Base-by-base conservation (phyloP, 2,888 invertebrate species). In the Euplexia lucipara region DNA sequence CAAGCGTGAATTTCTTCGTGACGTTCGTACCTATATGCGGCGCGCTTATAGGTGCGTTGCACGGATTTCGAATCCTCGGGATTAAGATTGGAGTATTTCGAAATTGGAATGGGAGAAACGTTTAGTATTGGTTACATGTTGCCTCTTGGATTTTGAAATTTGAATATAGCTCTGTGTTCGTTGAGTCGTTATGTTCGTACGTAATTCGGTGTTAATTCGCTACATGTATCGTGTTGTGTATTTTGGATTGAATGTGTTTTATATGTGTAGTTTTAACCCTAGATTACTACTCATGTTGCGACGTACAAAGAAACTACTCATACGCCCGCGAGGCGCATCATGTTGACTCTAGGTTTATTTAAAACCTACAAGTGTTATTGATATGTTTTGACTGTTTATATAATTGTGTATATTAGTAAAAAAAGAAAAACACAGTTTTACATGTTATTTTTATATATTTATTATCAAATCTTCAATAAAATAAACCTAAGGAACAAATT, bases 61-160 rank as follows among this genome's bases (percentile, higher is more conserved):
- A 57, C 47, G 52, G 42, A 41, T 73, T 70, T 58, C 53, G 16
- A 45, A 59, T 73, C n/a, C 16, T 42, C 41, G 35, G 42, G 61
- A 70, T 66, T 70, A 70, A 70, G 48, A 56, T 45, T 56, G n/a
- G 32, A 37, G 70, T 42, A 70, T 70, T 66, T 49, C 44, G 52
- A 47, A 48, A 62, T 57, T 37, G 14, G 51, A 57, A 57, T 41
- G 42, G 22, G 10, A 26, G 42, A 16, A 51, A 44, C 70, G 75
- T 54, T 52, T 42, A 48, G 45, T 41, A 48, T 62, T 41, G 37
- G 52, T 51, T 39, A 51, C 41, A 26, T 20, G 41, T 16, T 41
- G 26, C 18, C 68, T 59, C 48, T 39, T 48, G n/a, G n/a, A 44
- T 73, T 65, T 37, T n/a, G 16, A 56, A 51, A 39, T 64, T 35